These are phyloP conservation scores for Aphodius sticticus DNA, from an alignment of 2,888 invertebrate genomes.

Conservation along the genomic window DNA sequence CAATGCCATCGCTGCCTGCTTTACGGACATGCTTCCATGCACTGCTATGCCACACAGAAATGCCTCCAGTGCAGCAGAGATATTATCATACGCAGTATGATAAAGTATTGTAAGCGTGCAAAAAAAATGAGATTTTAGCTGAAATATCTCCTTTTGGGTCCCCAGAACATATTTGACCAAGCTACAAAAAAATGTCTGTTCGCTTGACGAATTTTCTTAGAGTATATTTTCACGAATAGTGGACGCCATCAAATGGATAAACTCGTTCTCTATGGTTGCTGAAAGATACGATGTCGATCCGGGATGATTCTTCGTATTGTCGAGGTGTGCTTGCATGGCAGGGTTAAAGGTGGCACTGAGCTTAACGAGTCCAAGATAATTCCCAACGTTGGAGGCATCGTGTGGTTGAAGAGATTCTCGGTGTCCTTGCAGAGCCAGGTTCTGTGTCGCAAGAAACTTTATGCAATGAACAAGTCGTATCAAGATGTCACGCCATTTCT, in stretches of 20 bases:
- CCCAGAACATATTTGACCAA: too few relatives aligned
- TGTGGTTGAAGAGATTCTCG: background rate
- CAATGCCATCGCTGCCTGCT: too few relatives aligned
- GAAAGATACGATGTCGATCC: conserved; percentile 17
- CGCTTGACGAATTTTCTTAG: background rate
- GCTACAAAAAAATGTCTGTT: too few relatives aligned
- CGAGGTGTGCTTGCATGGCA: background rate
- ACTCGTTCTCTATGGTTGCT: conserved; percentile 7
- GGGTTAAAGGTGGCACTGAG: background rate
- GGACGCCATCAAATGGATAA: conserved; percentile 5
- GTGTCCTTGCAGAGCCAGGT: background rate
- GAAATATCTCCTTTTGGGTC: too few relatives aligned
- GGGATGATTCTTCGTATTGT: background rate
- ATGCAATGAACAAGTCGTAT: background rate
- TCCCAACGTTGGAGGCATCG: background rate
- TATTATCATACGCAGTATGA: too few relatives aligned
- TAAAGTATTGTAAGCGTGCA: too few relatives aligned
- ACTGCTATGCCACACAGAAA: too few relatives aligned
- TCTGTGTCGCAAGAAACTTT: conserved; percentile 6
- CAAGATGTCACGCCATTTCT: background rate
- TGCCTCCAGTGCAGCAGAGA: too few relatives aligned
- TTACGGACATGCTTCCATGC: too few relatives aligned
- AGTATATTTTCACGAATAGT: background rate
- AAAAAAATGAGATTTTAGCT: too few relatives aligned
- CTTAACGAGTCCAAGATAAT: background rate